These are phyloP conservation scores for Aporophyla nigra DNA, from an alignment of 2,888 invertebrate species.

Conservation along the genomic window DNA sequence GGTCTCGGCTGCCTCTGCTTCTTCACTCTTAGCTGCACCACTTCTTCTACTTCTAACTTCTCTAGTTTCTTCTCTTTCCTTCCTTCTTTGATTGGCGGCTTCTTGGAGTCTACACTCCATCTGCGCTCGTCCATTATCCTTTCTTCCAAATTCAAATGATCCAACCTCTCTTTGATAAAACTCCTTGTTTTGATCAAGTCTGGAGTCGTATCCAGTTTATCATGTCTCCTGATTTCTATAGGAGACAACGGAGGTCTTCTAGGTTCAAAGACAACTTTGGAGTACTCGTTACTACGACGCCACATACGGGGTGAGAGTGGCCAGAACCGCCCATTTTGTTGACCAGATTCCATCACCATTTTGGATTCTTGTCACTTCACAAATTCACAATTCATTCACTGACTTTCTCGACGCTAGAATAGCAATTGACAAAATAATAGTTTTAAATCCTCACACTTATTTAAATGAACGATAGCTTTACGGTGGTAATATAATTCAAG, in stretches of 20 bases:
- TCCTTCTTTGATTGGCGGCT: constrained; percentile 82
- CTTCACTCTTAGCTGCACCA: constrained; percentile 84
- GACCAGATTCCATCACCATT: constrained; percentile 89
- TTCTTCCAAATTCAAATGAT: constrained; percentile 83
- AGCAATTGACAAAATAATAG: constrained; percentile 8
- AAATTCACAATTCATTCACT: constrained; percentile 50
- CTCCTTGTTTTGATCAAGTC: constrained; percentile 83
- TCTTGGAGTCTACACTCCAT: constrained; percentile 84
- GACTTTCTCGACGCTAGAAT: constrained; percentile 79
- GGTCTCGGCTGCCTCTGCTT: constrained; percentile 86
- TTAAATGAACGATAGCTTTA: constrained; percentile 20
- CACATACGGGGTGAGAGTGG: constrained; percentile 87
- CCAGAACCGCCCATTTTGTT: constrained; percentile 86
- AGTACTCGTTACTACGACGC: constrained; percentile 88
- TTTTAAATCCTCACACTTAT: constrained; percentile 54
- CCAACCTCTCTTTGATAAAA: constrained; percentile 81
- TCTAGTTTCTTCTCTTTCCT: constrained; percentile 69
- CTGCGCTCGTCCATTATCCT: constrained; percentile 73
- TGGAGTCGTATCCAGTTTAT: constrained; percentile 77
- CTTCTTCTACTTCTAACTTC: constrained; percentile 74
- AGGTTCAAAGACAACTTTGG: constrained; percentile 88
- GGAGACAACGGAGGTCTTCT: constrained; percentile 85
- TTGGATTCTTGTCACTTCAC: constrained; percentile 73
- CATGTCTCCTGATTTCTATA: constrained; percentile 78
- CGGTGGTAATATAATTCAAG: constrained; percentile 44